Percentiles rank a stretch among this genome's conserved stretches.
phyloP scores from a whole-genome alignment of 2,797 vertebrate genomes.

The Oryzias sinensis region DNA sequence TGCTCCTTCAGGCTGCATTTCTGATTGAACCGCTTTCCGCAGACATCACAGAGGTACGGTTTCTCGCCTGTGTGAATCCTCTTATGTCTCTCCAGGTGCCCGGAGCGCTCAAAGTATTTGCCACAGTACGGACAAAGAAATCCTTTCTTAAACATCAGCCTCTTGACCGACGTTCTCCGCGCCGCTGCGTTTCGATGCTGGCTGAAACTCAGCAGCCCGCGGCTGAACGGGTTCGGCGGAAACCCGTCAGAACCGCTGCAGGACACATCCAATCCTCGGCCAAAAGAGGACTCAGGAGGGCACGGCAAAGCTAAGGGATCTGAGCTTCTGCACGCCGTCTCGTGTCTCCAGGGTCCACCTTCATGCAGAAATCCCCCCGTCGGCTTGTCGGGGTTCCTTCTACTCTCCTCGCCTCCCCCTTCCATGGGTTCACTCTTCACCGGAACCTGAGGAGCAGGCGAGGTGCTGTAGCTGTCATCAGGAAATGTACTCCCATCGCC shows the following conservation, averaged over 20 bases:
- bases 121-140: slow-evolving; percentile 68
- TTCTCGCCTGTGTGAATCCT: slow-evolving; percentile 73
- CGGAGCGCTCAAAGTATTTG: slow-evolving; percentile 63
- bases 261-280: background rate
- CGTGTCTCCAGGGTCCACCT: slow-evolving; percentile 27
- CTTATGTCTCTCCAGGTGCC: slow-evolving; percentile 70
- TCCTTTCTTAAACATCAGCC: slow-evolving; percentile 63
- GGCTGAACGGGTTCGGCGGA: slow-evolving; percentile 37
- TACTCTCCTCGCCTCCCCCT: slow-evolving; percentile 3
- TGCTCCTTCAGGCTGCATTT: slow-evolving; percentile 76
- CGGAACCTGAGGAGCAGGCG: slow-evolving; percentile 26
- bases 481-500: slow-evolving; percentile 13
- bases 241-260: slow-evolving; percentile 19
- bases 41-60: slow-evolving; percentile 67
- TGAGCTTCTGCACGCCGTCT: background rate
- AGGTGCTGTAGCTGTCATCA: slow-evolving; percentile 1
- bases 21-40: slow-evolving; percentile 72
- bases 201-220: slow-evolving; percentile 33
- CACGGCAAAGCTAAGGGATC: slow-evolving; percentile 27
- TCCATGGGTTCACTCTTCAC: slow-evolving; percentile 59
- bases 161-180: slow-evolving; percentile 55
- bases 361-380: slow-evolving; percentile 17
- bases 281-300: slow-evolving; percentile 24
- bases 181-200: slow-evolving; percentile 29
- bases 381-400: slow-evolving; percentile 4